phyloP scores from a whole-genome alignment of 2,797 vertebrate species.

The Ara ararauna region DNA sequence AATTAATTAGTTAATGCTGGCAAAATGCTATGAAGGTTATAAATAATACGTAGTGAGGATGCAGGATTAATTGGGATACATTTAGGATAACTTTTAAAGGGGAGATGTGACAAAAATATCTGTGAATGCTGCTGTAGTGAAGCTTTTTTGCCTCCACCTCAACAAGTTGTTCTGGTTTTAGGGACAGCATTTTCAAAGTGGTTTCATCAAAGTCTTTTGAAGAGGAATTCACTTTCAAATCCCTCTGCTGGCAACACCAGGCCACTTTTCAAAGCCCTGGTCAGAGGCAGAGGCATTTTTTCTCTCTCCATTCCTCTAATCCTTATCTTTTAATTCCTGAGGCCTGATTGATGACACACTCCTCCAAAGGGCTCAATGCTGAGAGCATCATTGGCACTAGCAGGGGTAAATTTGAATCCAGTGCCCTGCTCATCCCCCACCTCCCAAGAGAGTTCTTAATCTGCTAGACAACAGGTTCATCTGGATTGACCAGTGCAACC shows the following conservation, averaged over 20 bases:
- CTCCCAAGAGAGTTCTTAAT: background rate
- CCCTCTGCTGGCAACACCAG: background rate
- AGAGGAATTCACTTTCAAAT: background rate
- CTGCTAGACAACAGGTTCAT: background rate
- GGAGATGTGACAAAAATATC: background rate
- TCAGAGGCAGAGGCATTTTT: background rate
- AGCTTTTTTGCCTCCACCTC: background rate
- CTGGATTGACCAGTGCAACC: background rate
- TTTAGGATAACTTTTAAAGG: background rate
- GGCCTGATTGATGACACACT: background rate
- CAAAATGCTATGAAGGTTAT: constrained; percentile 21
- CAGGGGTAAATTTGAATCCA: background rate
- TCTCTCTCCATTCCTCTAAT: background rate
- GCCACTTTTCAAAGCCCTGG: background rate
- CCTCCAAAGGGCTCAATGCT: background rate
- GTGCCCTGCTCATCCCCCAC: background rate
- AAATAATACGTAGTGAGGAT: background rate
- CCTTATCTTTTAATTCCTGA: background rate
- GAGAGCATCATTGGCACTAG: background rate
- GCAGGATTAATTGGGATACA: background rate
- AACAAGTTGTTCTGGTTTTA: background rate
- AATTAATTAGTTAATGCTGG: constrained; percentile 26
- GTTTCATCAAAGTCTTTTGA: background rate
- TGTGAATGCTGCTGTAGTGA: background rate
- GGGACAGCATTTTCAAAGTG: background rate